Evolutionary conservation across 2,113 vertebrate genomes (phyloP), one percentile per base, ranked within the genome.

Genomic region (Macroglossus sobrinus): DNA sequence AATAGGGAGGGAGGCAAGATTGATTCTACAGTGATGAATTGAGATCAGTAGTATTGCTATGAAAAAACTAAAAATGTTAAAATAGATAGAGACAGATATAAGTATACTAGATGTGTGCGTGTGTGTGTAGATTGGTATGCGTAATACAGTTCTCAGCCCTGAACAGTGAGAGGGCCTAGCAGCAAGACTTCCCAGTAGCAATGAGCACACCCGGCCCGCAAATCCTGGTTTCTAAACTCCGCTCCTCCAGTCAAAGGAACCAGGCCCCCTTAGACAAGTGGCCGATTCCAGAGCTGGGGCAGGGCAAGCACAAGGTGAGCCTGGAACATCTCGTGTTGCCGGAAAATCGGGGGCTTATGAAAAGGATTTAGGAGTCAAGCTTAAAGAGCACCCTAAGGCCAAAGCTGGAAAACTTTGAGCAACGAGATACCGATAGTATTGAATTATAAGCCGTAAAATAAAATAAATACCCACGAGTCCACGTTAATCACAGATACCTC

Each of bases 211-310:
- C 22, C 69, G 40, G 30, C 76, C 80, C 26, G 14, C n/a, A 66
- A 11, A 94, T 80, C 19, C 84, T 59, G 81, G 57, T 79, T 95
- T 96, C 91, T 87, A 96, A 96, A 87, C 33, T 45, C 50, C 50
- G 15, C 30, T 75, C 76, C 26, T 91, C 53, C 59, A 47, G 30
- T 79, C 69, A 88, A 69, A 94, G 59, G 45, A 82, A 24, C 28
- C 57, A 93, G 69, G 33, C 10, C 38, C 90, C 50, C 64, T 93
- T 78, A 63, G 19, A 95, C 35, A 90, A 79, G 30, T 72, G 35
- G 16, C 66, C 38, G 45, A 30, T 85, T 69, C 18, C 43, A 81
- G 55, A 95, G 26, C 38, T 85, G 35, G 33, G 50, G 43, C 30
- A 85, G 18, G 72, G 57, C 68, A 89, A 92, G 81, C 26, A 68